phyloP scores from a whole-genome alignment of 2,797 vertebrate species.

The Takifugu rubripes region DNA sequence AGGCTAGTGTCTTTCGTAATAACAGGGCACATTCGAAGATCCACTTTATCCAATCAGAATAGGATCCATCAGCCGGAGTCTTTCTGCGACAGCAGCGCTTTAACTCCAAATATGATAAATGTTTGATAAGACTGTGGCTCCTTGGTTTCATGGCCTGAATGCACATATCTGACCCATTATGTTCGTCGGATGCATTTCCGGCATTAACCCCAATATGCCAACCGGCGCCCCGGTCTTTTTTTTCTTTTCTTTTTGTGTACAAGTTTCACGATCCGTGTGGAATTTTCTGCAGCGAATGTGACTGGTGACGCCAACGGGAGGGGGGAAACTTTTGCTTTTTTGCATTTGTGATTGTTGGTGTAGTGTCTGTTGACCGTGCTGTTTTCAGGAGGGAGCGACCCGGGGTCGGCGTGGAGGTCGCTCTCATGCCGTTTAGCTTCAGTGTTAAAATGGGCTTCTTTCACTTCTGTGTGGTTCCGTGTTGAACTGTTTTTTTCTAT shows the following conservation, averaged over 20 bases:
- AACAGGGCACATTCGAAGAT: constrained; percentile 16
- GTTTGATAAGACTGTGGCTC: constrained; percentile 30
- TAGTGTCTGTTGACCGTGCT: constrained; percentile 51
- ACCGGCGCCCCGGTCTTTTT: not conserved
- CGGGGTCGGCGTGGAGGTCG: constrained; percentile 31
- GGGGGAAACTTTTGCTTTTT: constrained; percentile 31
- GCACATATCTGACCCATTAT: constrained; percentile 1
- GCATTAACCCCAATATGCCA: no score
- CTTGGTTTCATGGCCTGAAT: constrained; percentile 31
- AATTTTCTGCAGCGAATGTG: constrained; percentile 62
- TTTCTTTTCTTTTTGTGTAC: constrained; percentile 37
- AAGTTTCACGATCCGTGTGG: constrained; percentile 32
- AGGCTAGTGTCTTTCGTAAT: constrained; percentile 42
- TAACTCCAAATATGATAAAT: constrained; percentile 22
- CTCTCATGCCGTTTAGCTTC: constrained; percentile 46
- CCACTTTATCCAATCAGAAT: constrained; percentile 12
- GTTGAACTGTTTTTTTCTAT: constrained; percentile 57
- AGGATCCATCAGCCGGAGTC: constrained; percentile 13
- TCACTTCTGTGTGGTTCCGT: constrained; percentile 42
- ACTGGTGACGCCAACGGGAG: constrained; percentile 41
- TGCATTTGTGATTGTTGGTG: constrained; percentile 60
- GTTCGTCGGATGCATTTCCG: not conserved
- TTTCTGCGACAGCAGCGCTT: constrained; percentile 15
- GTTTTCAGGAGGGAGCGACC: constrained; percentile 47
- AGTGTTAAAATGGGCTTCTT: constrained; percentile 39